Percentiles rank a stretch among this genome's conserved stretches.
Conservation (phyloP, 2,888 invertebrate species). For the Ethmia dodecea region DNA sequence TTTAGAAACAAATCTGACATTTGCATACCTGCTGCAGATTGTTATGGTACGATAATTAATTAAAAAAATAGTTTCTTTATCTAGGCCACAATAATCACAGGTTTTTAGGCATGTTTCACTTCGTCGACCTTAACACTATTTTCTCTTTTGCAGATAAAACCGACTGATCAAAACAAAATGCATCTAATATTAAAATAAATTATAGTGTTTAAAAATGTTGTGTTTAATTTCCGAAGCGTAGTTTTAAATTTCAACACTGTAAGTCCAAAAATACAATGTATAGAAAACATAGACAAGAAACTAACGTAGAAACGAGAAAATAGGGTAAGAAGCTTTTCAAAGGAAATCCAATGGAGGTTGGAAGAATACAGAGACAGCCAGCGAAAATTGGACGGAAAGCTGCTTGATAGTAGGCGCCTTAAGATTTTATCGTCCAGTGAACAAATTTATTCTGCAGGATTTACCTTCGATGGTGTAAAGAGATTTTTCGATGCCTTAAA, state of each 20-base stretch:
- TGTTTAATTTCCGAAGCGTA: too few relatives aligned
- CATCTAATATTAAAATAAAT: too few relatives aligned
- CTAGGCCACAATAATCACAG: too few relatives aligned
- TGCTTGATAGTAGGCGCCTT: slow-evolving; percentile 19
- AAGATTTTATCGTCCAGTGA: slow-evolving; percentile 22
- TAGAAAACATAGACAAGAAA: too few relatives aligned
- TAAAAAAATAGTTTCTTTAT: background rate
- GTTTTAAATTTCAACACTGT: too few relatives aligned
- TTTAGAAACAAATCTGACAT: slow-evolving; percentile 21
- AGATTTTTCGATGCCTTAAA: background rate
- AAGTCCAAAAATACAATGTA: too few relatives aligned
- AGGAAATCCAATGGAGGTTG: slow-evolving; percentile 41
- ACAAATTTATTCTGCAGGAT: slow-evolving; percentile 16
- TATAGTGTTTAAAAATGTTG: too few relatives aligned
- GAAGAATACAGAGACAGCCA: slow-evolving; percentile 43
- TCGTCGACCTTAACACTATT: too few relatives aligned
- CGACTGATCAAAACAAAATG: too few relatives aligned
- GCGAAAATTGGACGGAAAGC: slow-evolving; percentile 36
- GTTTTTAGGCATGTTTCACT: too few relatives aligned
- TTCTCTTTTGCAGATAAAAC: too few relatives aligned
- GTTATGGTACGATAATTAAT: background rate
- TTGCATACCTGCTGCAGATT: slow-evolving; percentile 16
- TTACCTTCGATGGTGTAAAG: slow-evolving; percentile 12
- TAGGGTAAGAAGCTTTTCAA: slow-evolving; percentile 43
- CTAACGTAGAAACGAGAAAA: slow-evolving; percentile 28